Base-by-base conservation (phyloP, 2,113 vertebrate species). In the Saguinus imperator region DNA sequence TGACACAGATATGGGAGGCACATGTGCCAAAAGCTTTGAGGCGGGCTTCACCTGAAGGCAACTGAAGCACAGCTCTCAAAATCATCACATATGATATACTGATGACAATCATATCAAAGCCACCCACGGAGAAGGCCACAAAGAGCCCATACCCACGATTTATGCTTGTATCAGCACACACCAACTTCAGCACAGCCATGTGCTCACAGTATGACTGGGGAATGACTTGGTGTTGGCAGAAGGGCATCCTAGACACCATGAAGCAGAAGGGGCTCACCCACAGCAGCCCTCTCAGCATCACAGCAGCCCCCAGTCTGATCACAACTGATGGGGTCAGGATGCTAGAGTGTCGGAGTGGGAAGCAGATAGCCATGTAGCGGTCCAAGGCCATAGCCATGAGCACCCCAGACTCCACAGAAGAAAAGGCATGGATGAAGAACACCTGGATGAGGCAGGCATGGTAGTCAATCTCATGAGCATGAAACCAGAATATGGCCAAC, bases 171-270 rank as follows among this genome's bases (percentile, higher is more conserved):
- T 98, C 97, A 43, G 95, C 96, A 32, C 97, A 98, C 0, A 92
- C 75, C 96, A 98, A 75, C 83, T 97, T 98, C 12, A 96, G 91
- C 94, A 98, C 43, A 0, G 98, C 98, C 98, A 98, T 95, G 92
- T 98, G 97, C 45, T 98, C 95, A 0, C 98, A 97, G 80, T 95
- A 98, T 16, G 94, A 94, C 87, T 98, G 97, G 6, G 95, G 79
- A 75, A 98, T 98, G 91, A 97, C 5, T 1, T 52, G 75, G 76
- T 4, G 86, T 13, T 72, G 12, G 20, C 98, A 95, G 93, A 98
- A 98, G 12, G 81, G 94, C 97, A 97, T 96, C 58, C 85, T 91
- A 27, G 96, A 90, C 55, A 98, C 88, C 97, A 97, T 93, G 43
- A 98, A 40, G 82, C 98, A 97, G 8, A 11, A 1, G 3, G 96